A percentile compares a stretch with the other conserved stretches of the same genome.
Evolutionary conservation across 2,113 vertebrate genomes (phyloP).

Genomic region (Misgurnus mizolepis): DNA sequence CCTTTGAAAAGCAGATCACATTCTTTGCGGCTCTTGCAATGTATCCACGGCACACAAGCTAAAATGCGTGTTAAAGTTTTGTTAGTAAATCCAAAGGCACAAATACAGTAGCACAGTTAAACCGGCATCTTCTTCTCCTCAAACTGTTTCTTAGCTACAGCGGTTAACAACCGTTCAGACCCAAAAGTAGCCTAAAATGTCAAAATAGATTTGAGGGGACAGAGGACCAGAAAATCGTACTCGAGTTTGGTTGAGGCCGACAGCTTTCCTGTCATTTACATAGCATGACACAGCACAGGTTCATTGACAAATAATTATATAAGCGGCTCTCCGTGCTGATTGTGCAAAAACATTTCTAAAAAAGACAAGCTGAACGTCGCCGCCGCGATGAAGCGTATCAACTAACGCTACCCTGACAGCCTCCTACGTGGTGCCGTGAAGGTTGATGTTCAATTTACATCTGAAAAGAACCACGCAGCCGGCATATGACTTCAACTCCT

Average conservation of each 20-base stretch:
- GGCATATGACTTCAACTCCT: conserved; percentile 36
- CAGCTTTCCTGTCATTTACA: background rate
- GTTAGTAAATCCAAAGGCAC: too few species aligned
- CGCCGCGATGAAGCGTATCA: background rate
- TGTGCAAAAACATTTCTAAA: background rate
- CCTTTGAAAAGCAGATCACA: too few species aligned
- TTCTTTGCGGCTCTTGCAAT: too few species aligned
- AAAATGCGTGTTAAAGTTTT: too few species aligned
- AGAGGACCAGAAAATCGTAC: too few species aligned
- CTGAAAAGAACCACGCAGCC: conserved; percentile 9
- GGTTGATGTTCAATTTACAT: conserved; percentile 37
- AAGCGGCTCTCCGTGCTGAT: conserved; percentile 1
- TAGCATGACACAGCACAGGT: background rate
- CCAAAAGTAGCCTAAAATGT: too few species aligned
- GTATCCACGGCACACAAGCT: too few species aligned
- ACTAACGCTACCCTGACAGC: conserved; percentile 3
- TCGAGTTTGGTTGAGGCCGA: background rate
- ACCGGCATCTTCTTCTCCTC: too few species aligned
- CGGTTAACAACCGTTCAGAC: too few species aligned
- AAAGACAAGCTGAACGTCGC: conserved; percentile 1
- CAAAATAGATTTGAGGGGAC: too few species aligned
- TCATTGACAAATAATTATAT: conserved; percentile 25
- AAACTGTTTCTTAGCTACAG: too few species aligned
- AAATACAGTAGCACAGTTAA: too few species aligned
- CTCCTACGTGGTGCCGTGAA: background rate